phyloP scores from a whole-genome alignment of 2,113 vertebrate genomes.

The Calidris pygmaea region DNA sequence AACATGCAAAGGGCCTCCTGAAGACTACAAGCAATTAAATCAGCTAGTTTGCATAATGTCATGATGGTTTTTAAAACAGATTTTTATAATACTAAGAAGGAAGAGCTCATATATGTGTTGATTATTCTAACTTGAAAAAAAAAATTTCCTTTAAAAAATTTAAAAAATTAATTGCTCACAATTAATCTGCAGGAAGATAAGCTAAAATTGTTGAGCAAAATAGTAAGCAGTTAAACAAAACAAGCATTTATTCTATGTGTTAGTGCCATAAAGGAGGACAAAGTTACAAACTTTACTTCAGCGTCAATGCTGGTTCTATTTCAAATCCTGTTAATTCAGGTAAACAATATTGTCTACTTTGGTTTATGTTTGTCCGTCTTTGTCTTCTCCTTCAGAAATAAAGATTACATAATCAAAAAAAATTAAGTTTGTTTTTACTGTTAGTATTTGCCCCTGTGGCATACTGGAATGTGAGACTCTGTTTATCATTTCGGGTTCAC shows the following conservation, averaged over 20 bases:
- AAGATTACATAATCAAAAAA: background rate
- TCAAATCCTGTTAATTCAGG: background rate
- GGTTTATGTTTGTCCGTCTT: background rate
- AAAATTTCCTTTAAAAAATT: background rate
- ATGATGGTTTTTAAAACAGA: background rate
- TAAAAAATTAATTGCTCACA: background rate
- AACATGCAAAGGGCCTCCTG: background rate
- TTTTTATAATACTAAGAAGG: background rate
- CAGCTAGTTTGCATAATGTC: background rate
- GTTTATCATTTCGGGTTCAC: background rate
- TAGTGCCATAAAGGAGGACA: background rate
- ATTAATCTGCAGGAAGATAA: background rate
- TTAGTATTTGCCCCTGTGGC: background rate
- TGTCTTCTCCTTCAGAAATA: background rate
- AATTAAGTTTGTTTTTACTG: background rate
- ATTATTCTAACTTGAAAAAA: background rate
- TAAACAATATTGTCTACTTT: background rate
- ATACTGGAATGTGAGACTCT: background rate
- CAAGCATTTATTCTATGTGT: background rate
- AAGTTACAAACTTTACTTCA: background rate
- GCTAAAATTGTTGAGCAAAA: background rate
- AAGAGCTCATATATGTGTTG: background rate
- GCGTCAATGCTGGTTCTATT: background rate
- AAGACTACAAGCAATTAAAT: background rate
- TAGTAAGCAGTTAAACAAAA: background rate